Evolutionary conservation across 2,113 vertebrate genomes (phyloP), one percentile per base, ranked within the genome.

Genomic region (Numenius arquata): DNA sequence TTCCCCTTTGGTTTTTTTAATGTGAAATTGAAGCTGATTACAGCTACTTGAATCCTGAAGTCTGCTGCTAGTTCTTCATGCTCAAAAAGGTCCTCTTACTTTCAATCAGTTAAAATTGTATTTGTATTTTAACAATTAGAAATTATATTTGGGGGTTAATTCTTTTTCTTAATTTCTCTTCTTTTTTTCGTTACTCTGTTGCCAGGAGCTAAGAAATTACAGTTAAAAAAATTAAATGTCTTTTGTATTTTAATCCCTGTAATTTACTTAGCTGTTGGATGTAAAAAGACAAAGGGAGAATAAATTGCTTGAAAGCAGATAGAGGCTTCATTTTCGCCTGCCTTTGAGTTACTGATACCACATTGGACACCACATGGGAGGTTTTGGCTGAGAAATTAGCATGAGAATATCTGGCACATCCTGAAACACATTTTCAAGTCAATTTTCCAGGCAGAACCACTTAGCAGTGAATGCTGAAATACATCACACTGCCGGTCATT

Each of bases 381-480:
- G 85, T 81, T 89, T 96, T 91, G 95, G 96, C 93, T 96, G 88
- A 94, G 84, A 96, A 97, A 96, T 97, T 94, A 93, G 53, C 84
- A 92, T 95, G 71, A 97, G 85, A 95, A 92, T 96, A 96, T 88
- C 92, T 95, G 80, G 81, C 88, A 96, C 80, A 95, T 94, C 93
- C 91, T 92, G 91, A 94, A 91, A 97, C 82, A 45, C 80, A 89
- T 96, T 96, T 96, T 96, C 74, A 76, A 95, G 94, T 96, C 73
- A 94, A 38, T 97, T 97, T 97, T 96, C 78, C 91, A 97, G 85
- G 75, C 78, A 94, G 96, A 97, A 59, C 86, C 50, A 58, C 95
- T 97, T 95, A 97, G 92, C 80, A 95, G 34, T 74, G 89, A 96
- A 94, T 45, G 72, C 50, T 89, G 92, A 95, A 97, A 95, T 92